These are phyloP conservation scores for Diadumene lineata DNA, from an alignment of 92 coral and sea anemone species.

Conservation along the genomic window DNA sequence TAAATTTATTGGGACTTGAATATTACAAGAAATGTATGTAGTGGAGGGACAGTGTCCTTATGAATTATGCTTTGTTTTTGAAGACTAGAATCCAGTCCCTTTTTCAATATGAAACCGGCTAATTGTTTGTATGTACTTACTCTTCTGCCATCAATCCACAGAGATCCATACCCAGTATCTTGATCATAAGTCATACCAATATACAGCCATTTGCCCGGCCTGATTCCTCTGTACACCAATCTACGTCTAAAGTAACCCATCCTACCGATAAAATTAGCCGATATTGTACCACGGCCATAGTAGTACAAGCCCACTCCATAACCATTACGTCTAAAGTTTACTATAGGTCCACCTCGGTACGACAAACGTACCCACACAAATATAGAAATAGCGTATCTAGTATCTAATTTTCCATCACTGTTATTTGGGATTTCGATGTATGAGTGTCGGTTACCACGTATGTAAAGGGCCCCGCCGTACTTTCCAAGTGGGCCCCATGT, in stretches of 20 bases:
- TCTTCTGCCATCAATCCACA: conserved; percentile 67
- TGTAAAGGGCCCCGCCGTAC: conserved; percentile 57
- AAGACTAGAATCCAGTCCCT: no score
- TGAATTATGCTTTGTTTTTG: no score
- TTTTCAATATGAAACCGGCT: no score
- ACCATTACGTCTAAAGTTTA: conserved; percentile 65
- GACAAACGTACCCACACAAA: conserved; percentile 58
- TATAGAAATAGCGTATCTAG: conserved; percentile 58
- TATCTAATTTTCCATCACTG: conserved; percentile 67
- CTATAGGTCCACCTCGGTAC: conserved; percentile 61
- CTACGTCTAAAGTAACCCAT: conserved; percentile 49
- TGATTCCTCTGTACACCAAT: conserved; percentile 13
- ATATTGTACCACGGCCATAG: conserved; percentile 38
- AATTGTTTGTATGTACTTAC: no score
- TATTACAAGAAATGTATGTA: no score
- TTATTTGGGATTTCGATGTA: conserved; percentile 69
- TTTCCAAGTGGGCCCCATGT: conserved; percentile 64
- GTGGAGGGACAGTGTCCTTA: no score
- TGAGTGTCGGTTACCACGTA: conserved; percentile 45
- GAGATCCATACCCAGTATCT: conserved; percentile 37
- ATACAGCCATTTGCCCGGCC: conserved; percentile 56
- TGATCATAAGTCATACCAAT: conserved; percentile 73
- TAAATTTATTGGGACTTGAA: no score
- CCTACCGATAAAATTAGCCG: conserved; percentile 60
- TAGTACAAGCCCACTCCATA: conserved; percentile 73